These are phyloP conservation scores for Mirounga angustirostris DNA, from an alignment of 2,113 vertebrate species.

Conservation along the genomic window DNA sequence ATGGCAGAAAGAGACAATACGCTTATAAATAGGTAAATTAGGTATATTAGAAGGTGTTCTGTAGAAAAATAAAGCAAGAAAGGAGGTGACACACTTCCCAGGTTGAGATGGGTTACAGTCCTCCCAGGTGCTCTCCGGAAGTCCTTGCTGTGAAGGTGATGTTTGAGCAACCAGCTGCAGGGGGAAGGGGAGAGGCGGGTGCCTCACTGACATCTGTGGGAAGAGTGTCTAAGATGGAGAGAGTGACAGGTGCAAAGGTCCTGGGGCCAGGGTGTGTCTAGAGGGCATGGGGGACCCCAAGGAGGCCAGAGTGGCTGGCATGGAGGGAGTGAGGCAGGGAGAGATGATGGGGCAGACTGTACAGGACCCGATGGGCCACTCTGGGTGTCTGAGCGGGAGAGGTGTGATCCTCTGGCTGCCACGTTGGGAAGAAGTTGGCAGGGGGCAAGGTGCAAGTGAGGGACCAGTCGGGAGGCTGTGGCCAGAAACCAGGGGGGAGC, in stretches of 20 bases:
- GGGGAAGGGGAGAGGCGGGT: not conserved
- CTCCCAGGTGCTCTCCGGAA: not conserved
- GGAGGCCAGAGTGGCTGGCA: not conserved
- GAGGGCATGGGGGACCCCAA: not conserved
- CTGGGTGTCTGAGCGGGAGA: not conserved
- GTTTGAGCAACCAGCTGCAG: not conserved
- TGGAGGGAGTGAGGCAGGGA: not conserved
- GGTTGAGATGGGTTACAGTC: not conserved
- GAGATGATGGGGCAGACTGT: not conserved
- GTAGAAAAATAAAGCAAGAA: not conserved
- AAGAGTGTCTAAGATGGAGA: not conserved
- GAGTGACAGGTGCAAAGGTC: not conserved
- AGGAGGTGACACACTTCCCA: not conserved
- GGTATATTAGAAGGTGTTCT: not conserved
- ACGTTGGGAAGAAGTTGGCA: not conserved
- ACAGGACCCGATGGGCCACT: not conserved
- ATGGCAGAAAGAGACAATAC: not conserved
- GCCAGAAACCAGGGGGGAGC: not conserved
- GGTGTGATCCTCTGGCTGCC: not conserved
- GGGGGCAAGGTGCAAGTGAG: too few relatives aligned
- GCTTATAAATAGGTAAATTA: not conserved
- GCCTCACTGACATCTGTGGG: fast-evolving
- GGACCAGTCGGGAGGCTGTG: not conserved
- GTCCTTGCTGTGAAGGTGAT: not conserved
- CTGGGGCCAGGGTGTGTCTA: not conserved